phyloP scores from a whole-genome alignment of 2,888 invertebrate species.

The Listrodromus nycthemerus region DNA sequence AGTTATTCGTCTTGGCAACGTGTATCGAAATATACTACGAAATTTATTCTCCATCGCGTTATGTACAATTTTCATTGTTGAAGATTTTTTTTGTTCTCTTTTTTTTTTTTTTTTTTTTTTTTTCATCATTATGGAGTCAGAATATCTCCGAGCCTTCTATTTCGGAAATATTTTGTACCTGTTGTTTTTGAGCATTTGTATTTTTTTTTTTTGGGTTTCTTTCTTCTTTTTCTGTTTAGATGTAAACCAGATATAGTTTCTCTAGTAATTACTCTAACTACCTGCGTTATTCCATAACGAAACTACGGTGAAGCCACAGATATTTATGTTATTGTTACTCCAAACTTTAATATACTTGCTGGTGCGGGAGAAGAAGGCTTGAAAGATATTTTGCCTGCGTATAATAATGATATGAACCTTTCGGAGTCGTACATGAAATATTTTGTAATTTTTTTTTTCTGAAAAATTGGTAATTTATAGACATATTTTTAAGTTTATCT shows the following conservation, averaged over 20 bases:
- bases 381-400: conserved; percentile 68
- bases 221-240: background rate
- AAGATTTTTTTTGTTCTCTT: conserved; percentile 16
- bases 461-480: too few species aligned
- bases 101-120: conserved; percentile 16
- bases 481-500: too few species aligned
- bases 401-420: conserved; percentile 58
- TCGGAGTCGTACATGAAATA: conserved; percentile 63
- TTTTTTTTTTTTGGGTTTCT: conserved; percentile 10
- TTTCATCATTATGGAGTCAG: conserved; percentile 52
- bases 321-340: conserved; percentile 47
- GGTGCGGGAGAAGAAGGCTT: conserved; percentile 65
- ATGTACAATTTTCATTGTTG: background rate
- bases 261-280: conserved; percentile 46
- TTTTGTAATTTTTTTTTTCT: conserved; percentile 36
- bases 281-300: conserved; percentile 46
- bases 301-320: conserved; percentile 61
- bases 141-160: conserved; percentile 68
- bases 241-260: too few species aligned
- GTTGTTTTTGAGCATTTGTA: background rate
- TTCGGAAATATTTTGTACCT: conserved; percentile 56
- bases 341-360: conserved; percentile 51
- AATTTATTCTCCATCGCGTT: too few species aligned
- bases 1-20: background rate
- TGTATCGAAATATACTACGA: too few species aligned